These are phyloP conservation scores for Drosophila sordidapex DNA, from an alignment of 2,888 invertebrate species.

Conservation along the genomic window DNA sequence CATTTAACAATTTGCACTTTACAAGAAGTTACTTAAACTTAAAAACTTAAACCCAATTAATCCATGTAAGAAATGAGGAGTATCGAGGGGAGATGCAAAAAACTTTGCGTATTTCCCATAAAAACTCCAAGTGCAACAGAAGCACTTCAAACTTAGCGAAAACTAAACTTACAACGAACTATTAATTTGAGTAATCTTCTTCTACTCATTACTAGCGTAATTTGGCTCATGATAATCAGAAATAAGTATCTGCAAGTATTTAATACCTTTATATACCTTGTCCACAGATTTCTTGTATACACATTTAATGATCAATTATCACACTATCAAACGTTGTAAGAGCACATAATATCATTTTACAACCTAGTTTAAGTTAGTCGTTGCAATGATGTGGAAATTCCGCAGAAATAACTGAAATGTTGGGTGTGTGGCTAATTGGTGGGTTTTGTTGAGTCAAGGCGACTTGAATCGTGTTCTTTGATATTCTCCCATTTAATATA, in stretches of 20 bases:
- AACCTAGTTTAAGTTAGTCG: conserved; percentile 4
- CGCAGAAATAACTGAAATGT: conserved; percentile 7
- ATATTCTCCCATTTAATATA: conserved; percentile 26
- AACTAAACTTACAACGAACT: neutral
- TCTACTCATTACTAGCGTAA: neutral
- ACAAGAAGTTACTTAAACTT: neutral
- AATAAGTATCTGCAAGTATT: neutral
- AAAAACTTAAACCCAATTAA: neutral
- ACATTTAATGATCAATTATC: neutral
- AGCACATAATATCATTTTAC: conserved; percentile 3
- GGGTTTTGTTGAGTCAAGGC: neutral
- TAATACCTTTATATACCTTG: neutral
- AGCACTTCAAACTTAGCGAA: neutral
- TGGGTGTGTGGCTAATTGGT: conserved; percentile 30
- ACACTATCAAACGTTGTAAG: neutral
- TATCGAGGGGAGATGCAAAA: neutral
- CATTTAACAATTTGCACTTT: neutral
- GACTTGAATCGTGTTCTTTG: conserved; percentile 25
- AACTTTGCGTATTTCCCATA: neutral
- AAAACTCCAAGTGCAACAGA: neutral
- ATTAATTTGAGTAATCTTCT: neutral
- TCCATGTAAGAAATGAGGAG: neutral
- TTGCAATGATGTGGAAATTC: conserved; percentile 18
- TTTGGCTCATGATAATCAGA: no score
- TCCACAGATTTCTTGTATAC: no score